Percentiles rank a stretch among this genome's conserved stretches.
phyloP scores from a whole-genome alignment of 1,140 invertebrate species.

The Rhopalosiphum padi region DNA sequence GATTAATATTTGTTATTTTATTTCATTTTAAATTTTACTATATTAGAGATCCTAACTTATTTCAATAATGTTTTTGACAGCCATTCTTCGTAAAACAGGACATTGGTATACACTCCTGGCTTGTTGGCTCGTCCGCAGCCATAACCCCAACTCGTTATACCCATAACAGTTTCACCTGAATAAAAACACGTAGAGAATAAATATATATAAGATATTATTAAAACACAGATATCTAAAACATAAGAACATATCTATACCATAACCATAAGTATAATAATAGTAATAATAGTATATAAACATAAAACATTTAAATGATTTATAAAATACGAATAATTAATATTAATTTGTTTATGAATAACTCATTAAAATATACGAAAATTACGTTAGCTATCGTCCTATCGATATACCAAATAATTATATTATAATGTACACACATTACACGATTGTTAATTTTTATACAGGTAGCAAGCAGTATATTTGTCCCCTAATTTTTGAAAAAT shows the following conservation, averaged over 20 bases:
- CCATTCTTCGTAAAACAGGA: constrained; percentile 71
- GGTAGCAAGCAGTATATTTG: background rate
- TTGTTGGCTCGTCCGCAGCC: constrained; percentile 73
- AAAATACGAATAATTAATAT: background rate
- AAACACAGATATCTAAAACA: too few species aligned
- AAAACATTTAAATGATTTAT: background rate
- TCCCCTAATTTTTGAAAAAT: background rate
- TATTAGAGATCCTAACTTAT: background rate
- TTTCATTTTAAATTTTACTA: background rate
- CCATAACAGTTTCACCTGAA: constrained; percentile 65
- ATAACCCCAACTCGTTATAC: constrained; percentile 75
- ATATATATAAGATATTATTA: background rate
- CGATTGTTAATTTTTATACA: background rate
- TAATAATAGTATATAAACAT: too few species aligned
- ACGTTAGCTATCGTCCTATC: background rate
- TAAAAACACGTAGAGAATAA: constrained; percentile 61
- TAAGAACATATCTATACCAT: too few species aligned
- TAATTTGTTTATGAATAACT: background rate
- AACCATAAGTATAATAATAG: too few species aligned
- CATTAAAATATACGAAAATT: background rate
- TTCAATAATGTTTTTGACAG: constrained; percentile 67
- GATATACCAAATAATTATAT: too few species aligned
- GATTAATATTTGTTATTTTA: constrained; percentile 1
- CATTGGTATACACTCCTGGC: constrained; percentile 74
- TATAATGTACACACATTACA: background rate